These are phyloP conservation scores for Phalloptychus januarius DNA, from an alignment of 2,797 vertebrate species.

Conservation along the genomic window DNA sequence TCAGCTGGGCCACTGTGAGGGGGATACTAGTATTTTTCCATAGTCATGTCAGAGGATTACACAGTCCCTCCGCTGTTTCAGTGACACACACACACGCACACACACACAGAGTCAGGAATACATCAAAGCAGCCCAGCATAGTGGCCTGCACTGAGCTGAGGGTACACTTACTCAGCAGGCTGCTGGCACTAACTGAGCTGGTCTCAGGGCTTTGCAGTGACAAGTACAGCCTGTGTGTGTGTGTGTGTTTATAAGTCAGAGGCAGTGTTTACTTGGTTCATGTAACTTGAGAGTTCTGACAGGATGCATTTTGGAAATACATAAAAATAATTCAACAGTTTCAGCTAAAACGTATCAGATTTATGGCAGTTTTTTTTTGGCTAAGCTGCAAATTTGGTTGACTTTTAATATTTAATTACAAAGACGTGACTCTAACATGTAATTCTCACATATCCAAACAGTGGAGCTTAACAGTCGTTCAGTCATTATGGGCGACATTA, in stretches of 20 bases:
- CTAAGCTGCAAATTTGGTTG: neutral
- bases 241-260: constrained; percentile 25
- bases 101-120: constrained; percentile 28
- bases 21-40: constrained; percentile 79
- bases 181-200: constrained; percentile 67
- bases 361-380: neutral
- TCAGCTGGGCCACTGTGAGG: constrained; percentile 68
- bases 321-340: constrained; percentile 6
- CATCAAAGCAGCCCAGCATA: constrained; percentile 65
- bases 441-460: neutral
- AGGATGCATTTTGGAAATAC: constrained; percentile 22
- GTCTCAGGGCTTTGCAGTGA: constrained; percentile 71
- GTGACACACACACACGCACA: constrained; percentile 48
- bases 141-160: constrained; percentile 57
- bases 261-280: constrained; percentile 19
- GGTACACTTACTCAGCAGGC: constrained; percentile 68
- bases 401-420: neutral
- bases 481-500: too few relatives aligned
- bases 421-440: neutral
- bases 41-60: constrained; percentile 76
- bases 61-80: constrained; percentile 72
- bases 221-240: constrained; percentile 49
- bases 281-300: neutral
- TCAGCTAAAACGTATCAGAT: constrained; percentile 5
- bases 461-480: neutral